Evolutionary conservation across 2,113 vertebrate genomes (phyloP).

Genomic region (Megaceryle torquata): DNA sequence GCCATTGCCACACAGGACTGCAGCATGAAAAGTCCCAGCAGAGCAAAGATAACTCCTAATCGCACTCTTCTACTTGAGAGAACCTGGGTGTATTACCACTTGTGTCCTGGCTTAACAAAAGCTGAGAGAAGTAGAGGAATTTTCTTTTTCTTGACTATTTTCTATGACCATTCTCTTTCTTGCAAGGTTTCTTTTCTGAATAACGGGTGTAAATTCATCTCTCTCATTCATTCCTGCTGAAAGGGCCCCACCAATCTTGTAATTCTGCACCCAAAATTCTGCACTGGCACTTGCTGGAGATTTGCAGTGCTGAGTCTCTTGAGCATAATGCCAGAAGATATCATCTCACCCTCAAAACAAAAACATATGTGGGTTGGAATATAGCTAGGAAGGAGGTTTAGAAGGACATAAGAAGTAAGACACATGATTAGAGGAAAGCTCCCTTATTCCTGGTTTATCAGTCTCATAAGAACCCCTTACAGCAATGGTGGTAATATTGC

Average conservation of each 20-base stretch:
- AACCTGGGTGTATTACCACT: neutral
- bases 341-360: neutral
- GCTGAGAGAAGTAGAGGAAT: neutral
- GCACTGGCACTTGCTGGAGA: rapidly evolving
- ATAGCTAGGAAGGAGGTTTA: neutral
- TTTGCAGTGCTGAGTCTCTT: neutral
- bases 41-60: neutral
- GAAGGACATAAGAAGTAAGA: neutral
- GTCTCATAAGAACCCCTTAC: neutral
- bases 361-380: neutral
- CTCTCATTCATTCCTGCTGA: neutral
- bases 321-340: neutral
- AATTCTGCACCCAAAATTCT: neutral
- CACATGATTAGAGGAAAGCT: neutral
- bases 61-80: neutral
- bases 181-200: neutral
- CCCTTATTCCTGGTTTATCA: neutral
- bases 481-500: rapidly evolving
- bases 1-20: neutral
- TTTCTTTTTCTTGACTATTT: neutral
- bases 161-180: neutral
- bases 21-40: neutral
- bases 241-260: neutral
- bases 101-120: neutral
- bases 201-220: neutral